These are phyloP conservation scores for Psilopogon haemacephalus DNA, from an alignment of 2,113 vertebrate genomes.

Conservation along the genomic window DNA sequence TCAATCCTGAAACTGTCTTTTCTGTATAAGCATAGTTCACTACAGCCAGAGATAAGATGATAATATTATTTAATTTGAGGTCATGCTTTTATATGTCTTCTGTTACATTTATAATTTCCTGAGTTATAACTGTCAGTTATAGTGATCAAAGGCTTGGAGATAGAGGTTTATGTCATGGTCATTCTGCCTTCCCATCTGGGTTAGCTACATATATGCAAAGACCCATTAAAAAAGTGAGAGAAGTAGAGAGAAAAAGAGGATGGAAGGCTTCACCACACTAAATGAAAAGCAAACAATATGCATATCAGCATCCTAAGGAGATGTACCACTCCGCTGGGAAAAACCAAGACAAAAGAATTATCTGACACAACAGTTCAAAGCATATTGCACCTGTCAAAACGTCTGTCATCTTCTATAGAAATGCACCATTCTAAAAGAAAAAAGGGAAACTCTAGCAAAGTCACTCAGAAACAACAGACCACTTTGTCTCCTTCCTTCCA, in stretches of 20 bases:
- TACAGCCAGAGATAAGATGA: not conserved
- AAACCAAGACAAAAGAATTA: constrained; percentile 88
- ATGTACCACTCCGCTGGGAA: constrained; percentile 80
- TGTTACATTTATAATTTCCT: not conserved
- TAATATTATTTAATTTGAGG: not conserved
- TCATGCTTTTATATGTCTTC: not conserved
- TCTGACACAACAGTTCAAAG: constrained; percentile 92
- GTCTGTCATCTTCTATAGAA: constrained; percentile 86
- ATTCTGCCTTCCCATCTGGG: constrained; percentile 53
- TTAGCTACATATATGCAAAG: constrained; percentile 63
- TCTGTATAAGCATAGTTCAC: not conserved
- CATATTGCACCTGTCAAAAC: constrained; percentile 94
- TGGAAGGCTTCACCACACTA: constrained; percentile 72
- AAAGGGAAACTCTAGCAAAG: constrained; percentile 81
- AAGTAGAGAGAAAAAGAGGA: constrained; percentile 40
- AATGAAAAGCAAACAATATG: constrained; percentile 80
- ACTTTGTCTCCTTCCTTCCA: constrained; percentile 84
- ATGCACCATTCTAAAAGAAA: constrained; percentile 78
- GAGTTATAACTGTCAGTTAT: not conserved
- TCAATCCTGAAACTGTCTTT: not conserved
- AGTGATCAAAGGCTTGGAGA: constrained; percentile 7
- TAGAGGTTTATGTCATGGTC: constrained; percentile 1
- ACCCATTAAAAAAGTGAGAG: constrained; percentile 57
- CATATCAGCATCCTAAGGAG: constrained; percentile 77
- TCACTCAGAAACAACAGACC: constrained; percentile 83